Base-by-base conservation (phyloP, 2,888 invertebrate species). In the Mechanitis mazaeus region DNA sequence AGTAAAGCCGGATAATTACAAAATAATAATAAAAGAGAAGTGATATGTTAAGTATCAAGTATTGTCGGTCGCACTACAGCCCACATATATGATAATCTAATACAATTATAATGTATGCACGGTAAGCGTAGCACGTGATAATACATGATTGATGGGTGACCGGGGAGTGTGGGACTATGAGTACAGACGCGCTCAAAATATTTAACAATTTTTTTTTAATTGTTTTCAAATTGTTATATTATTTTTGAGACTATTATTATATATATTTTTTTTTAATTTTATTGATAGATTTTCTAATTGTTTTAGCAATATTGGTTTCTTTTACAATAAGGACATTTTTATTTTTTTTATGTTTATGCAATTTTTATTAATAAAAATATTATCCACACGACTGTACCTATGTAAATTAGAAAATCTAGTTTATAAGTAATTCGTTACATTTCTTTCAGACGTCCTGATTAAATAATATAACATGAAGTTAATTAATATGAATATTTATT, bases 61-160 rank as follows among this genome's bases (percentile, higher is more conserved):
- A 54, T 1, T 4, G 3, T 45, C 3, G 1, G 12, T 64, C 69
- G 58, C 31, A 9, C 46, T 69, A 69, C 68, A 68, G 59, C 68
- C 72, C 63, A 69, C 64, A 64, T 71, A 64, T 72, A 79, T 78
- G 78, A 75, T 80, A 83, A 82, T 81, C 75, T 77, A 80, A 81
- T 78, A 82, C 81, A 83, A 85, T 85, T 84, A 84, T 84, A 84
- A 81, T 80, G 75, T 80, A 81, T 77, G 80, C 76, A 73, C 66
- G 66, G 74, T 76, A 74, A 76, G 75, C 78, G 74, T 71, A 73
- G 69, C 69, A 66, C 68, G 72, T 73, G 84, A 85, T 85, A 84
- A 79, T 79, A 68, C 63, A 71, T 85, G 85, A 85, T 84, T 75
- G 85, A 85, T 85, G 78, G 73, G 59, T 64, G 60, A 56, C 61